Evolutionary conservation across 2,113 vertebrate species (phyloP), one percentile per base, ranked within the genome.

Genomic region (Tachysurus fulvidraco): DNA sequence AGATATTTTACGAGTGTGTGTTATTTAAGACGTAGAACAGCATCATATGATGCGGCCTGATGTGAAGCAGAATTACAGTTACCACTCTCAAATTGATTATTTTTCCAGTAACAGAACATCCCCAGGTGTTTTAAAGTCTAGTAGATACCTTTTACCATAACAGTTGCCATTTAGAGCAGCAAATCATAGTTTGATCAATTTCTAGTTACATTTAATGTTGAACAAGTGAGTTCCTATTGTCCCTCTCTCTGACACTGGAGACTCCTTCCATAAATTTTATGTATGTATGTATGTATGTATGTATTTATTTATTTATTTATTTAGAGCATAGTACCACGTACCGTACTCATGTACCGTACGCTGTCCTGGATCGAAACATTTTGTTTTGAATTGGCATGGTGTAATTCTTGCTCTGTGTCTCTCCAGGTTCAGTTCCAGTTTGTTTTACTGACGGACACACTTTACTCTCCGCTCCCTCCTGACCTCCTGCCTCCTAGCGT

Each of bases 341-440:
- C n/a, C 1, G 13, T 14, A 11, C n/a, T 28, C 13, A 30, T 1
- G 28, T 69, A 19, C 21, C 11, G 23, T 76, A 1, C 0, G 21
- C 16, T 76, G 11, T 50, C 52, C 50, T 30, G 14, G 16, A 17
- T 30, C 8, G 30, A 55, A 46, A 55, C 4, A 36, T 36, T 36
- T 13, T 67, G 23, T 28, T 17, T 50, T 16, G 41, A 19, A 23
- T 79, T 11, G 6, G 4, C 73, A 3, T 13, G 13, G 11, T 5
- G 6, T 59, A 14, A n/a, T 30, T 44, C 8, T n/a, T 60, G 11
- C 17, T 41, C 46, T 21, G 30, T 79, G 59, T 77, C 19, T 46
- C 25, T 82, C 52, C 93, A 99, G 98, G 98, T 99, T 46, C 98
- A 99, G 95, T 99, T 99, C 95, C 98, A 99, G 95, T 99, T 99